These are phyloP conservation scores for Antheraea assamensis DNA, from an alignment of 2,888 invertebrate species.

Conservation along the genomic window DNA sequence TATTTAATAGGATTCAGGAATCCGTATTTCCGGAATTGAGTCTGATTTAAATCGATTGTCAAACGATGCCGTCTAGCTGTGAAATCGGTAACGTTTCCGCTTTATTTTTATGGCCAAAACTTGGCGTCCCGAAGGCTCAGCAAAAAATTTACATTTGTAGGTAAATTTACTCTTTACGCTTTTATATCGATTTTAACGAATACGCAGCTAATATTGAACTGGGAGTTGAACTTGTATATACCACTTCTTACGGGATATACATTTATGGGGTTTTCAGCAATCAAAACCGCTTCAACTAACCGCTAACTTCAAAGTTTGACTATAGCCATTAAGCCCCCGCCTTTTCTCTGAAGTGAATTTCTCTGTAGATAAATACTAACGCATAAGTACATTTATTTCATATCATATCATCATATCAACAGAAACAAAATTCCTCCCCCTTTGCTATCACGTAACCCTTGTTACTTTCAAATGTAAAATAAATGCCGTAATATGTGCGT, in stretches of 20 bases:
- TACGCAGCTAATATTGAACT: background rate
- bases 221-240: background rate
- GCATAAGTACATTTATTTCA: too few species aligned
- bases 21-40: background rate
- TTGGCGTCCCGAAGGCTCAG: background rate
- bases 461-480: too few species aligned
- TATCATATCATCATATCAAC: too few species aligned
- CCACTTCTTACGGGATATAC: background rate
- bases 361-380: too few species aligned
- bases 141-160: background rate
- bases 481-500: too few species aligned
- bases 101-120: background rate
- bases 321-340: too few species aligned
- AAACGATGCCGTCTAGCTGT: conserved; percentile 6
- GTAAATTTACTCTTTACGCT: background rate
- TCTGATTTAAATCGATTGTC: conserved; percentile 4
- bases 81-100: background rate
- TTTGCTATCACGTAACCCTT: too few species aligned
- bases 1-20: conserved; percentile 12
- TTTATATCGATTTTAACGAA: background rate
- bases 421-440: too few species aligned
- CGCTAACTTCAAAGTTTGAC: too few species aligned
- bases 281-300: too few species aligned
- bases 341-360: too few species aligned
- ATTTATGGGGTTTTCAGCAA: too few species aligned